Evolutionary conservation across 2,797 vertebrate species (phyloP).

Genomic region (Holocentrus rufus): DNA sequence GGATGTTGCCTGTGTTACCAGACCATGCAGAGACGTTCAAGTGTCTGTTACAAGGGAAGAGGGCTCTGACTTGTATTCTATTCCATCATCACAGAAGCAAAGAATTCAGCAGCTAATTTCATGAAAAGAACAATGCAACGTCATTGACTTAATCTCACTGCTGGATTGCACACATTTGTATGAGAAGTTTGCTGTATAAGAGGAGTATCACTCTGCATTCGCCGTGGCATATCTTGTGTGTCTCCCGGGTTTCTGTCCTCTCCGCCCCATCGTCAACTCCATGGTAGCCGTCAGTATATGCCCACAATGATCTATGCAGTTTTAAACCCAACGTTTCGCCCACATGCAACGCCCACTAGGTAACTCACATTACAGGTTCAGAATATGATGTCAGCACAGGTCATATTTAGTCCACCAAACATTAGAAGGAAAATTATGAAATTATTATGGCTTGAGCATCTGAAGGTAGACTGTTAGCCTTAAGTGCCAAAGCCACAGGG

Average conservation of each 20-base stretch:
- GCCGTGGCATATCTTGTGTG: constrained; percentile 89
- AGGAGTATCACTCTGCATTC: constrained; percentile 83
- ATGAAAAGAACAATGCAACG: constrained; percentile 57
- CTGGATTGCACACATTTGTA: constrained; percentile 83
- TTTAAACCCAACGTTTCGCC: constrained; percentile 59
- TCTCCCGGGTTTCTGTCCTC: constrained; percentile 69
- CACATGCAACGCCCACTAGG: neutral
- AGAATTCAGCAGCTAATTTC: constrained; percentile 71
- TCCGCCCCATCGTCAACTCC: constrained; percentile 59
- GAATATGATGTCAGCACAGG: constrained; percentile 69
- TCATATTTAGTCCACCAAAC: constrained; percentile 42
- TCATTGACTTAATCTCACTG: constrained; percentile 74
- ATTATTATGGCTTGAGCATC: constrained; percentile 63
- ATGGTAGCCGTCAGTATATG: constrained; percentile 65
- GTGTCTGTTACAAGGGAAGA: constrained; percentile 20
- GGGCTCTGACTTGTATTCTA: constrained; percentile 62
- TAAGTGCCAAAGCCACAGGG: constrained; percentile 72
- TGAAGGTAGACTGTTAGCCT: constrained; percentile 79
- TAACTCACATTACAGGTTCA: constrained; percentile 48
- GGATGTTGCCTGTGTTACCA: constrained; percentile 26
- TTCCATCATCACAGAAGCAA: constrained; percentile 63
- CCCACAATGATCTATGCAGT: constrained; percentile 82
- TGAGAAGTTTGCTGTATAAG: constrained; percentile 84
- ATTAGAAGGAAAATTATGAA: constrained; percentile 39
- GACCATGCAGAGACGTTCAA: constrained; percentile 37